A percentile compares a stretch with the other conserved stretches of the same genome.
These are phyloP conservation scores for Phaethon lepturus DNA, from an alignment of 2,113 vertebrate genomes.

Conservation along the genomic window DNA sequence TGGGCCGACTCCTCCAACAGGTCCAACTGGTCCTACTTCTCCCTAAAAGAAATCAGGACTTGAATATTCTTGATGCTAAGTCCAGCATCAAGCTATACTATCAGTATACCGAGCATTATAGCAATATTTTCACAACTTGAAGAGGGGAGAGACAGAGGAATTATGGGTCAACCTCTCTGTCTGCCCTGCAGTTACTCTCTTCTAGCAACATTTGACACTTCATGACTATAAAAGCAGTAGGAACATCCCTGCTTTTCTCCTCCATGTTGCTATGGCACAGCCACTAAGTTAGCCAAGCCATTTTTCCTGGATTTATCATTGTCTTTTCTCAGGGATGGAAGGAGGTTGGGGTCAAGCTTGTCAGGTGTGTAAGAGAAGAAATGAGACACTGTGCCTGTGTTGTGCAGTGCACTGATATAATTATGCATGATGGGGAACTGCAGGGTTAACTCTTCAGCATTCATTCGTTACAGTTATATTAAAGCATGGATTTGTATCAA, in stretches of 20 bases:
- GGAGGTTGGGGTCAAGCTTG: background rate
- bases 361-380: background rate
- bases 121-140: background rate
- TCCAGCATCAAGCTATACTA: background rate
- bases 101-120: background rate
- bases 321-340: background rate
- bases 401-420: background rate
- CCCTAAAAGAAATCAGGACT: constrained; percentile 81
- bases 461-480: background rate
- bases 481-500: background rate
- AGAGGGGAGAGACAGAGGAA: background rate
- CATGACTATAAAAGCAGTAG: background rate
- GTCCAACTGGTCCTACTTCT: constrained; percentile 90
- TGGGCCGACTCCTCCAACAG: constrained; percentile 84
- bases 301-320: background rate
- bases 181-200: background rate
- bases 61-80: background rate
- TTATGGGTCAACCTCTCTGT: background rate
- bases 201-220: background rate
- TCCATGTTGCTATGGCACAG: background rate
- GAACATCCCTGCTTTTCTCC: background rate
- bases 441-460: background rate
- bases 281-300: background rate
- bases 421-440: background rate
- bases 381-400: background rate